Base-by-base conservation (phyloP, 2,888 invertebrate species). In the Cryptophagus acutangulus region DNA sequence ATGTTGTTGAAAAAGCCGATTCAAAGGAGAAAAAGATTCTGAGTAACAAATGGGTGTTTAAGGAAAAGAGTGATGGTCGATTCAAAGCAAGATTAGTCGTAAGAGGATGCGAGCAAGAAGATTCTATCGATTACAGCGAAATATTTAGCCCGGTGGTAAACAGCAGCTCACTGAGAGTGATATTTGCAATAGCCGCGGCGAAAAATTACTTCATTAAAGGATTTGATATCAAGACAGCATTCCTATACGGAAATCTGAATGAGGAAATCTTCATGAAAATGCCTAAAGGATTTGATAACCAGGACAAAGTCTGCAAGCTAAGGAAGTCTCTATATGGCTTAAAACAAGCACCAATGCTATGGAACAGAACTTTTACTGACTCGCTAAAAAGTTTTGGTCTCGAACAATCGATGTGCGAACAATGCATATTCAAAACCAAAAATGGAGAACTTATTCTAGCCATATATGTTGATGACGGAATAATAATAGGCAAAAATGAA, bases 301-400 rank as follows among this genome's bases (percentile, higher is more conserved):
- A 6, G 13, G 17, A 36, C 14, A 42, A 42, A 45, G 18, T 44
- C 2, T 46, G 40, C 14, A 34, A 33, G 30, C 20, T 43, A 40
- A 6, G 30, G 14, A 46, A 46, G 29, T 34, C 44, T 4, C 12
- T 38, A 20, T 46, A 46, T 38, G 44, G 46, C 2, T 35, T 44
- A 10, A 41, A 46, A 40, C 40, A 44, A 40, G 37, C 41, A 9
- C 37, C 46, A 6, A 12, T 36, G 31, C 33, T 17, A 17, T 45
- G 45, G 45, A 46, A 46, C 17, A 25, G 42, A 29, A 29, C 26
- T 1, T 42, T 45, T 20, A 42, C 35, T 9, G 18, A 26, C 9
- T 4, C 12, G n/a, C 12, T 26, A 26, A 26, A 3, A n/a, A n/a
- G 9, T 4, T n/a, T 30, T 17, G 40, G 30, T 10, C 10, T 40